Conservation (phyloP, 2,797 vertebrate species). For the Synaphobranchus kaupii region DNA sequence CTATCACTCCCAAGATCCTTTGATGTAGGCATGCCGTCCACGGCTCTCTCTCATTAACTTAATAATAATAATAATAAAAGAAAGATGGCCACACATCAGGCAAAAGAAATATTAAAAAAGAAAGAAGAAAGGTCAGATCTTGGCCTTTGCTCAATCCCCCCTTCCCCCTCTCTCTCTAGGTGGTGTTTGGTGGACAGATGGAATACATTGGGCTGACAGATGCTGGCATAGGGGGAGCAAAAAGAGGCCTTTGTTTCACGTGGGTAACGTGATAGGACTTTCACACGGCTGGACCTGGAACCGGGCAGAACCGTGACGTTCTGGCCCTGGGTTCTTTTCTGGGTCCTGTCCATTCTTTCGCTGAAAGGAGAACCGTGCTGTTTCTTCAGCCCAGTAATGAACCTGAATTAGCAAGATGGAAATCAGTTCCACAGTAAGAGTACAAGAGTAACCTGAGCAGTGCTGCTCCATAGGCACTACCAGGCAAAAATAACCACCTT, state of each 20-base stretch:
- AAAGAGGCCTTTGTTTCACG: constrained; percentile 21
- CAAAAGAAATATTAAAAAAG: constrained; percentile 32
- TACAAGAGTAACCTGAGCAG: background rate
- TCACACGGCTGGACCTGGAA: constrained; percentile 5
- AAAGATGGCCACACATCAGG: constrained; percentile 34
- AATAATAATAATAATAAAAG: constrained; percentile 26
- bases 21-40: constrained; percentile 55
- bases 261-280: background rate
- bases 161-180: background rate
- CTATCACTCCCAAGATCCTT: constrained; percentile 51
- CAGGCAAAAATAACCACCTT: background rate
- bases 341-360: background rate
- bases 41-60: constrained; percentile 57
- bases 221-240: background rate
- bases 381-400: background rate
- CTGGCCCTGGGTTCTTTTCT: background rate
- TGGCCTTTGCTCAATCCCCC: constrained; percentile 15
- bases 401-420: background rate
- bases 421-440: background rate
- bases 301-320: background rate
- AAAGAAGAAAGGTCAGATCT: constrained; percentile 28
- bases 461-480: background rate
- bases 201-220: constrained; percentile 26
- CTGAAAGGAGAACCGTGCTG: background rate
- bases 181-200: constrained; percentile 18